Conservation (phyloP, 2,113 vertebrate genomes). For the Eclectus roratus region DNA sequence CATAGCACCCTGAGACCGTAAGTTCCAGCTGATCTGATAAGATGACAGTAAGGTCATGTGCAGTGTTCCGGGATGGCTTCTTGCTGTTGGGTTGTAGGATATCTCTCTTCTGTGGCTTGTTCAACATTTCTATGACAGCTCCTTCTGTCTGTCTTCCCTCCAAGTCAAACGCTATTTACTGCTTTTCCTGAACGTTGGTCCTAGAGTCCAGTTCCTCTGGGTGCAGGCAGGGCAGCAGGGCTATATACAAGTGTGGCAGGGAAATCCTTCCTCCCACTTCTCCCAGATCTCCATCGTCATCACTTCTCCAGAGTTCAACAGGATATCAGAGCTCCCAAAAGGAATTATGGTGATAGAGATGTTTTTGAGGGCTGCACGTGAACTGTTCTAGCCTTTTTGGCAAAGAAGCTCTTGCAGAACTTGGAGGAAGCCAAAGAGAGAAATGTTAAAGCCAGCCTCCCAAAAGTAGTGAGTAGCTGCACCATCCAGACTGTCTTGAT, state of each 20-base stretch:
- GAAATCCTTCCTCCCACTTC: not conserved
- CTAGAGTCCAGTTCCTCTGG: not conserved
- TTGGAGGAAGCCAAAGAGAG: not conserved
- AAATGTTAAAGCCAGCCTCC: not conserved
- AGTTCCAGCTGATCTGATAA: constrained; percentile 37
- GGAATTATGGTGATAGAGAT: not conserved
- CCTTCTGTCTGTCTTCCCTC: not conserved
- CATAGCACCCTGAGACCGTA: not conserved
- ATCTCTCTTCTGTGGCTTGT: not conserved
- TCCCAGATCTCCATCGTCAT: not conserved
- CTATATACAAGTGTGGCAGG: not conserved
- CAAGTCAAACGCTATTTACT: not conserved
- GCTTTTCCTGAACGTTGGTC: not conserved
- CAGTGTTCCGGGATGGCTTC: not conserved
- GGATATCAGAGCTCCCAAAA: not conserved
- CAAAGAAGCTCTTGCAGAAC: not conserved
- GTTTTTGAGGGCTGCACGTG: not conserved
- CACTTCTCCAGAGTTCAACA: not conserved
- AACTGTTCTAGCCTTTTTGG: not conserved
- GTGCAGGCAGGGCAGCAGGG: not conserved
- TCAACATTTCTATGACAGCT: not conserved
- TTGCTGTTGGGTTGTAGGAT: not conserved
- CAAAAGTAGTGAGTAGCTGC: not conserved
- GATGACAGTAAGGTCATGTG: not conserved
- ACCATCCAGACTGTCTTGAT: not conserved